Evolutionary conservation across 2,888 invertebrate genomes (phyloP).

Genomic region (Odontocerum albicorne): DNA sequence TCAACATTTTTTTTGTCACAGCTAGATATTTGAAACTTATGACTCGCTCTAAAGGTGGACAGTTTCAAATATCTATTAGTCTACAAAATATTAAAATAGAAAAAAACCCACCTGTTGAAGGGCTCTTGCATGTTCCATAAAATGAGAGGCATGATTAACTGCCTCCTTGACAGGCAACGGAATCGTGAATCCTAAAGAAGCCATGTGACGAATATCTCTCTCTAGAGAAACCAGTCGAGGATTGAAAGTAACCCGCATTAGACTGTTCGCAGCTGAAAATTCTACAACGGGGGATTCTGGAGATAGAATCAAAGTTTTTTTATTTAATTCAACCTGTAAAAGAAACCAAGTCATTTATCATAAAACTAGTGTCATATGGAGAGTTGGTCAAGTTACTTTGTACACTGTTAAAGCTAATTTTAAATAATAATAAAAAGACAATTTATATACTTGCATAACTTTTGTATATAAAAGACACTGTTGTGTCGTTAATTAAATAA

Average conservation of each 20-base stretch:
- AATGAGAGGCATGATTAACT: slow-evolving; percentile 72
- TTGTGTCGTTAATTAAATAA: too few species aligned
- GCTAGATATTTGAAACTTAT: too few species aligned
- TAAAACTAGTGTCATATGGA: too few species aligned
- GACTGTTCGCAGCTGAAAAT: slow-evolving; percentile 68
- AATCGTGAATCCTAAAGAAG: slow-evolving; percentile 76
- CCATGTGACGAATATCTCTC: slow-evolving; percentile 85
- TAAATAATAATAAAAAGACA: too few species aligned
- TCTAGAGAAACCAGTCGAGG: slow-evolving; percentile 81
- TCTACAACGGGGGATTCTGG: slow-evolving; percentile 76
- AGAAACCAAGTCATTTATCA: too few species aligned
- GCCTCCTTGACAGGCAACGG: slow-evolving; percentile 74
- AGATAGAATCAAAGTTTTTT: slow-evolving; percentile 46
- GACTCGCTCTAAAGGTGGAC: too few species aligned
- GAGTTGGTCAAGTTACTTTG: too few species aligned
- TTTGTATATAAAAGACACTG: too few species aligned
- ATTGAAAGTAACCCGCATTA: slow-evolving; percentile 91
- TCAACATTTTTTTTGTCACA: too few species aligned
- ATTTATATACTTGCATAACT: too few species aligned
- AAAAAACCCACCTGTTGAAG: slow-evolving; percentile 77
- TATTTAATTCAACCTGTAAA: slow-evolving; percentile 49
- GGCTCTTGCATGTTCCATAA: slow-evolving; percentile 81
- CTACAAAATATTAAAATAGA: neutral
- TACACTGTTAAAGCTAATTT: too few species aligned
- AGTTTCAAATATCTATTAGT: neutral